phyloP scores from a whole-genome alignment of 2,888 invertebrate genomes.

The Actias luna region DNA sequence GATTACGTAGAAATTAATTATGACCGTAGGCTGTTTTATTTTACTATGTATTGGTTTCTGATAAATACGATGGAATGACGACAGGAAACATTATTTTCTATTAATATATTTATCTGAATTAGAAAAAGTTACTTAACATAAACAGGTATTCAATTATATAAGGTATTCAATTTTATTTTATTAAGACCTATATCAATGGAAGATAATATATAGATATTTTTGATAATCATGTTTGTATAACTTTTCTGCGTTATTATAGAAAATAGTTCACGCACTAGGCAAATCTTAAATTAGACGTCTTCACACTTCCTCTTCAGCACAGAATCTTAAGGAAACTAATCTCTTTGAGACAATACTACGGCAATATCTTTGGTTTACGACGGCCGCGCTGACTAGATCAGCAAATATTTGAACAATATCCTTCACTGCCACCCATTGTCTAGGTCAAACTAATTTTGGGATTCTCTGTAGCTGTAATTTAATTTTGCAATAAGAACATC shows the following conservation, averaged over 20 bases:
- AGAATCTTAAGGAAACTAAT: constrained; percentile 69
- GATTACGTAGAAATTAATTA: constrained; percentile 26
- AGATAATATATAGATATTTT: no score
- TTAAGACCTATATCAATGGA: no score
- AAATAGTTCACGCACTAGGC: neutral
- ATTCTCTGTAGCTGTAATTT: constrained; percentile 63
- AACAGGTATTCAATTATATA: no score
- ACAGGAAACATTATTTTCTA: neutral
- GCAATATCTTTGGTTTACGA: constrained; percentile 77
- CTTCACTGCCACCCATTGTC: constrained; percentile 64
- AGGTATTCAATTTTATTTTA: no score
- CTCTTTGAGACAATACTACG: constrained; percentile 73
- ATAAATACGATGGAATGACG: constrained; percentile 7
- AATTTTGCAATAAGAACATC: constrained; percentile 67
- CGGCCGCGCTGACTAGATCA: constrained; percentile 58
- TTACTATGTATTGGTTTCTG: constrained; percentile 1
- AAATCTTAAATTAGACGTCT: constrained; percentile 8
- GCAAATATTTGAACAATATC: constrained; percentile 74
- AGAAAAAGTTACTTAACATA: no score
- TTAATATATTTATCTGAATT: neutral
- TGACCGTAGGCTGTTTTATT: constrained; percentile 14
- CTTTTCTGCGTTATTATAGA: neutral
- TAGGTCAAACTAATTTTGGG: constrained; percentile 76
- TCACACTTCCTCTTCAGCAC: constrained; percentile 46
- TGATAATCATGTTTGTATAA: no score